phyloP scores from a whole-genome alignment of 1,140 invertebrate genomes.

The Centruroides vittatus region DNA sequence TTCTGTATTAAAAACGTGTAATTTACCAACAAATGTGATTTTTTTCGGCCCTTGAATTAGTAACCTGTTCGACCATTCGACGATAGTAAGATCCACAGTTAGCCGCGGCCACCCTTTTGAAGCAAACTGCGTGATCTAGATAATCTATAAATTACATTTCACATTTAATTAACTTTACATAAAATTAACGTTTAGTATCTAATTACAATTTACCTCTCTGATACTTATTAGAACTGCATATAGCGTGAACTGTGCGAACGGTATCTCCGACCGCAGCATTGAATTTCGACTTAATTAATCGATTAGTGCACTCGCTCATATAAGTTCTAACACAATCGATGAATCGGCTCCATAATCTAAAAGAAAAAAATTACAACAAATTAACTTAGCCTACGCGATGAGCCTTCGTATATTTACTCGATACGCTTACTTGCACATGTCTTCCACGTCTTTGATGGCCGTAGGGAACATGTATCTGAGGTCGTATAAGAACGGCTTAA shows the following conservation, averaged over 20 bases:
- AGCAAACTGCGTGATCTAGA: constrained; percentile 18
- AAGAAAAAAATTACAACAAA: not conserved
- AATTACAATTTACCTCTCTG: constrained; percentile 18
- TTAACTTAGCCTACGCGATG: not conserved
- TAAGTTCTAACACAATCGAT: constrained; percentile 21
- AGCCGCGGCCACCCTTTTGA: constrained; percentile 19
- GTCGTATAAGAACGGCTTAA: constrained; percentile 20
- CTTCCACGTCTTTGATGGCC: constrained; percentile 16
- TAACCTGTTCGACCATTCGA: constrained; percentile 16
- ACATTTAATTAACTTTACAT: no score
- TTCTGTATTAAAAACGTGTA: no score
- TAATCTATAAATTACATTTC: constrained; percentile 15
- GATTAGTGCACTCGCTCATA: constrained; percentile 18
- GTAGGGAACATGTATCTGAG: constrained; percentile 21
- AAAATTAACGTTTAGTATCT: not conserved
- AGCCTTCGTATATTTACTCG: not conserved
- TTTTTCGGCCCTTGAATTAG: constrained; percentile 17
- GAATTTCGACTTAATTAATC: constrained; percentile 17
- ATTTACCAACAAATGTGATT: constrained; percentile 22
- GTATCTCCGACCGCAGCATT: constrained; percentile 21
- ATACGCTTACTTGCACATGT: constrained; percentile 22
- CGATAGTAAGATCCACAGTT: constrained; percentile 18
- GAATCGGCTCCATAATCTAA: constrained; percentile 21
- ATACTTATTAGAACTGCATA: constrained; percentile 20
- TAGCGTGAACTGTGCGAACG: constrained; percentile 22